Conservation (phyloP, 2,113 vertebrate genomes). For the Apteryx mantelli region DNA sequence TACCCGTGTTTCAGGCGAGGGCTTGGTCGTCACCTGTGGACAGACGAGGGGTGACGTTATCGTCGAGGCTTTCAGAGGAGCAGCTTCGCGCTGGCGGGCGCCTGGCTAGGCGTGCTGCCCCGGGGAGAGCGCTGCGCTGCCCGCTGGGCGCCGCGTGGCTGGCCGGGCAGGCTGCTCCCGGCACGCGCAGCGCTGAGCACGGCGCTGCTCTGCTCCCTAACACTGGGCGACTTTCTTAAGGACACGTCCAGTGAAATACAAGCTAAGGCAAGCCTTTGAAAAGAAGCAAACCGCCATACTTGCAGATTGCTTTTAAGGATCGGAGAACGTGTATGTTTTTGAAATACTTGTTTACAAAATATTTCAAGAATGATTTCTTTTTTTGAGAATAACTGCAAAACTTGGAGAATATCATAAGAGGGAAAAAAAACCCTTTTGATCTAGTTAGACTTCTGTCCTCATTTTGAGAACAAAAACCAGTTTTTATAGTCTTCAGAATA, state of each 20-base stretch:
- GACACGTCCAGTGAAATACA: neutral
- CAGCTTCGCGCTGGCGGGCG: neutral
- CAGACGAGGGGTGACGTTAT: no score
- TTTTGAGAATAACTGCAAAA: neutral
- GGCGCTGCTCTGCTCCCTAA: rapidly evolving
- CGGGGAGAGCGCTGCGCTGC: no score
- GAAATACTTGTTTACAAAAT: neutral
- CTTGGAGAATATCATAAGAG: neutral
- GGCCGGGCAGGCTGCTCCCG: no score
- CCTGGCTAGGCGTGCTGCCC: neutral
- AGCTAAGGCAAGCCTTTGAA: neutral
- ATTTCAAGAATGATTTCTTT: neutral
- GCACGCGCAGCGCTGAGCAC: no score
- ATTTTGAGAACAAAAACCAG: neutral
- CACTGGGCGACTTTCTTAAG: rapidly evolving
- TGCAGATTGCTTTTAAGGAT: neutral
- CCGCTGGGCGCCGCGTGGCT: no score
- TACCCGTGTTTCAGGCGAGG: neutral
- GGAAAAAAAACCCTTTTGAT: neutral
- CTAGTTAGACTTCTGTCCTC: neutral
- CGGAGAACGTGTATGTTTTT: neutral
- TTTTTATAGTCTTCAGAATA: neutral
- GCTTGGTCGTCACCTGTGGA: rapidly evolving
- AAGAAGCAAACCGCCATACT: neutral
- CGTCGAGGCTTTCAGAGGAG: neutral